These are phyloP conservation scores for Chrysodeixis includens DNA, from an alignment of 2,888 invertebrate genomes.

Conservation along the genomic window DNA sequence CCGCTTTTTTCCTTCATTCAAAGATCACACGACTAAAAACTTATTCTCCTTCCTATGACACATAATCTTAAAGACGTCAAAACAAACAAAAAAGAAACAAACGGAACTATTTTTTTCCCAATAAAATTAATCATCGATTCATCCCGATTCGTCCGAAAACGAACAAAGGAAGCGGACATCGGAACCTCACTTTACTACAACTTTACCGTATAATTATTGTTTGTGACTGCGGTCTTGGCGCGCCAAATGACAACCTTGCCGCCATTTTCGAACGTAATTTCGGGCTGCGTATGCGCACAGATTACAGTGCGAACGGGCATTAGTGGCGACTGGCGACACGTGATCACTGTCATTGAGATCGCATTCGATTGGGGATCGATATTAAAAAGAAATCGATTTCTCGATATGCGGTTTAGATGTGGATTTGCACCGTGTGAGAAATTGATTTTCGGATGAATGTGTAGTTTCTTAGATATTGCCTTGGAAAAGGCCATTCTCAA, in stretches of 20 bases:
- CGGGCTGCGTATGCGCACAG: constrained; percentile 76
- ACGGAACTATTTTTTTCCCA: constrained; percentile 39
- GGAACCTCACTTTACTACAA: constrained; percentile 70
- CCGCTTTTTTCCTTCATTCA: too few relatives aligned
- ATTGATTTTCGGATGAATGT: neutral
- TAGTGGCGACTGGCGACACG: constrained; percentile 75
- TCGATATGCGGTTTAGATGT: constrained; percentile 54
- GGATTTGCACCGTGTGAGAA: constrained; percentile 41
- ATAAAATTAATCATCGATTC: constrained; percentile 36
- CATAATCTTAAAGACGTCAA: neutral
- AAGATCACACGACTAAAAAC: too few relatives aligned
- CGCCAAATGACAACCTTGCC: constrained; percentile 84
- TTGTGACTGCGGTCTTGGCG: constrained; percentile 70
- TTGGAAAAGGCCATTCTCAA: too few relatives aligned
- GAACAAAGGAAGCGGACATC: constrained; percentile 68
- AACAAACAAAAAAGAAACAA: constrained; percentile 22
- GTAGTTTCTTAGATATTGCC: too few relatives aligned
- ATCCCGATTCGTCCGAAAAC: constrained; percentile 51
- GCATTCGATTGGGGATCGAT: constrained; percentile 67
- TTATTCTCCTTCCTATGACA: neutral
- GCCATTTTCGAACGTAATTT: constrained; percentile 81
- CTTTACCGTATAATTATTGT: constrained; percentile 74
- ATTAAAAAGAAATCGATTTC: constrained; percentile 67
- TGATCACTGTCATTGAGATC: constrained; percentile 73
- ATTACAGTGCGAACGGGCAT: constrained; percentile 81